Evolutionary conservation across 2,888 invertebrate species (phyloP).

Genomic region (Pyrochroa serraticornis): DNA sequence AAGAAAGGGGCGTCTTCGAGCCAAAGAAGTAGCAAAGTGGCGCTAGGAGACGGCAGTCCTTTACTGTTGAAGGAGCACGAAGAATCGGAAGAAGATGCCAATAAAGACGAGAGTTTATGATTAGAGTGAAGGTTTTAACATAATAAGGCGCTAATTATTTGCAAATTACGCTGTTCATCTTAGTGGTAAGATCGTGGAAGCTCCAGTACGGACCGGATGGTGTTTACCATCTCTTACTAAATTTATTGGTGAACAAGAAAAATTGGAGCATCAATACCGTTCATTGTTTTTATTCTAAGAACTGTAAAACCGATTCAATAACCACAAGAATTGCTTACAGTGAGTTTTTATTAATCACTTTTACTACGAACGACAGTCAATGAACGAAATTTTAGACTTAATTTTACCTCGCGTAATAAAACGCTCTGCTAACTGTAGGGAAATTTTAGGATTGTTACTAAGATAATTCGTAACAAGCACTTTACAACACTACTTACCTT

Average conservation of each 20-base stretch:
- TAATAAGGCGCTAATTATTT: slow-evolving; percentile 11
- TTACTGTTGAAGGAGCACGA: slow-evolving; percentile 63
- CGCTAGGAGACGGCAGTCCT: slow-evolving; percentile 68
- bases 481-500: not conserved
- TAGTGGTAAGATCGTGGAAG: not conserved
- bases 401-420: too few relatives aligned
- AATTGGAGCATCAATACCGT: too few relatives aligned
- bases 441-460: not conserved
- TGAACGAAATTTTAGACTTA: too few relatives aligned
- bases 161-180: slow-evolving; percentile 4
- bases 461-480: not conserved
- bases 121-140: slow-evolving; percentile 7
- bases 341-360: too few relatives aligned
- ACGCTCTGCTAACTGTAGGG: slow-evolving; percentile 5
- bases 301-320: too few relatives aligned
- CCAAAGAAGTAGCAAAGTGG: slow-evolving; percentile 59
- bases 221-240: slow-evolving; percentile 3
- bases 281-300: too few relatives aligned
- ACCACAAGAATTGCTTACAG: too few relatives aligned
- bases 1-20: slow-evolving; percentile 58
- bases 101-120: slow-evolving; percentile 43
- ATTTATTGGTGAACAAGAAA: slow-evolving; percentile 7
- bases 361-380: too few relatives aligned
- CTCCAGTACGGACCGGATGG: not conserved
- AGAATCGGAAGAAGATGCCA: slow-evolving; percentile 56